A percentile compares a stretch with the other conserved stretches of the same genome.
These are phyloP conservation scores for Carcina quercana DNA, from an alignment of 2,888 invertebrate genomes.

Conservation along the genomic window DNA sequence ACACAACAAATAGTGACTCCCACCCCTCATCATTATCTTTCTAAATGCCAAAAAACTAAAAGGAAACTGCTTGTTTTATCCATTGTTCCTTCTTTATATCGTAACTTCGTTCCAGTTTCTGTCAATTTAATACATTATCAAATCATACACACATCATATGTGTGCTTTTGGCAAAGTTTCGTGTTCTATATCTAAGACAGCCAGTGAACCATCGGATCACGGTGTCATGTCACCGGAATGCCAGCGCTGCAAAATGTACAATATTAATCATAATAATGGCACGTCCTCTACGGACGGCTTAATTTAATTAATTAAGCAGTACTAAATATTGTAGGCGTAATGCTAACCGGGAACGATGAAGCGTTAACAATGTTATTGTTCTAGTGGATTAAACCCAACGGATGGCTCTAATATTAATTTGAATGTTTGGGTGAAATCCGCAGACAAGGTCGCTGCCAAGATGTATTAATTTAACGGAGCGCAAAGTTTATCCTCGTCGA, in stretches of 20 bases:
- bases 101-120: no score
- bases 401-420: slow-evolving; percentile 56
- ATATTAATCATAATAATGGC: slow-evolving; percentile 60
- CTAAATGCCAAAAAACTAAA: no score
- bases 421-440: slow-evolving; percentile 52
- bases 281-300: slow-evolving; percentile 42
- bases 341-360: slow-evolving; percentile 55
- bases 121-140: no score
- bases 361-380: slow-evolving; percentile 66
- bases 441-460: slow-evolving; percentile 42
- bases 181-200: no score
- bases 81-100: no score
- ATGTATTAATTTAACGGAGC: slow-evolving; percentile 48
- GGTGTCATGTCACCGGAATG: not conserved
- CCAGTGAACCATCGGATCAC: no score
- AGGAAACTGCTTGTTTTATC: no score
- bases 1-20: no score
- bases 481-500: slow-evolving; percentile 31
- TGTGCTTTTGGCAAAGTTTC: no score
- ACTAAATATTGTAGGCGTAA: slow-evolving; percentile 53
- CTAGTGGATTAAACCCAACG: slow-evolving; percentile 56
- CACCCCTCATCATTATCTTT: no score
- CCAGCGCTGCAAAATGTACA: slow-evolving; percentile 23
- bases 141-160: no score
- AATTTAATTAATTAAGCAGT: slow-evolving; percentile 62